These are phyloP conservation scores for Drosophila littoralis DNA, from an alignment of 1,140 invertebrate genomes.

Conservation along the genomic window DNA sequence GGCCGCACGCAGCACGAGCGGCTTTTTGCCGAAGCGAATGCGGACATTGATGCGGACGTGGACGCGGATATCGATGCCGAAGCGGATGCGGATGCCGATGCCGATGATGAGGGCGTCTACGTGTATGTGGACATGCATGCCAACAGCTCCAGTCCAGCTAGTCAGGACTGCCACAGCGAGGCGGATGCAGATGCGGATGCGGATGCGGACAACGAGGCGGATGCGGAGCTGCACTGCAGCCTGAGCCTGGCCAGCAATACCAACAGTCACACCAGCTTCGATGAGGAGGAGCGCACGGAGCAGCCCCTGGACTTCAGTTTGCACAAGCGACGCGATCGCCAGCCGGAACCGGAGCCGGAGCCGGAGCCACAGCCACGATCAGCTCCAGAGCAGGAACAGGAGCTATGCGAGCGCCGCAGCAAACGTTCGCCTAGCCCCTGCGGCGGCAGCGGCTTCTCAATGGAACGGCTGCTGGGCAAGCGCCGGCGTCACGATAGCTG, in stretches of 20 bases:
- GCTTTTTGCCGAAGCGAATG: constrained; percentile 22
- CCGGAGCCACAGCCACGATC: constrained; percentile 5
- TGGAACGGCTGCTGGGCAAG: constrained; percentile 73
- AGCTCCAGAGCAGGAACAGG: background rate
- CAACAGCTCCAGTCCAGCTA: constrained; percentile 70
- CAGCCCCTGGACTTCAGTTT: constrained; percentile 78
- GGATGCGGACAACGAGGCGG: constrained; percentile 36
- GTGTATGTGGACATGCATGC: constrained; percentile 76
- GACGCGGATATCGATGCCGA: constrained; percentile 47
- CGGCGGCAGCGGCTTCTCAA: constrained; percentile 64
- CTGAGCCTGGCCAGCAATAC: constrained; percentile 60
- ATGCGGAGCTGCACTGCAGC: constrained; percentile 64
- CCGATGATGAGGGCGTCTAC: constrained; percentile 65
- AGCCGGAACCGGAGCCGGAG: constrained; percentile 10
- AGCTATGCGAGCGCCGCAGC: constrained; percentile 7
- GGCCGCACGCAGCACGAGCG: constrained; percentile 48
- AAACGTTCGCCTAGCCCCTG: constrained; percentile 63
- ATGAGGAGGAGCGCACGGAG: constrained; percentile 35
- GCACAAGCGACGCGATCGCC: constrained; percentile 65
- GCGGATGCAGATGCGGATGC: constrained; percentile 42
- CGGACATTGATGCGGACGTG: constrained; percentile 15
- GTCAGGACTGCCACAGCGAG: constrained; percentile 63
- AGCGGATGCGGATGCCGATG: constrained; percentile 45
- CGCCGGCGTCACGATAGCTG: constrained; percentile 63
- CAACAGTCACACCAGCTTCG: constrained; percentile 40